Evolutionary conservation across 2,797 vertebrate species (phyloP).

Genomic region (Denticeps clupeoides): DNA sequence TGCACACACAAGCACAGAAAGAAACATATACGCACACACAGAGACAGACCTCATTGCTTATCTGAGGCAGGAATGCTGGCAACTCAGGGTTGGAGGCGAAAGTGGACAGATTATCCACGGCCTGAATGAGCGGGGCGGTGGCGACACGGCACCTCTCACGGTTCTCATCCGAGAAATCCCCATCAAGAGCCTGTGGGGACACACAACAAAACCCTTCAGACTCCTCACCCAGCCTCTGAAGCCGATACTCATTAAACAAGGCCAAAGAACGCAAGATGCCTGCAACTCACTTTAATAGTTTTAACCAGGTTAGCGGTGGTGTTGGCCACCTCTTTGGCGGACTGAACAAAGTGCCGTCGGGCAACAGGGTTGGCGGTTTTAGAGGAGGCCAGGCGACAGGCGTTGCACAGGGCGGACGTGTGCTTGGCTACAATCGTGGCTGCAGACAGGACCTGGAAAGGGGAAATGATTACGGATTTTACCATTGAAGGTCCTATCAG

Average conservation of each 20-base stretch:
- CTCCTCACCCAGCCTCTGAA: neutral
- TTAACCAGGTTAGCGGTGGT: conserved; percentile 98
- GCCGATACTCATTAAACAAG: neutral
- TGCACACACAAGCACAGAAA: neutral
- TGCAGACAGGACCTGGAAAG: conserved; percentile 79
- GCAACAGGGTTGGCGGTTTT: conserved; percentile 95
- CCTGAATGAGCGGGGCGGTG: conserved; percentile 83
- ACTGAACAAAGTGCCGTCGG: conserved; percentile 95
- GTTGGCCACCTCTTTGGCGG: conserved; percentile 97
- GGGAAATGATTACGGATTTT: conserved; percentile 14
- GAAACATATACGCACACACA: neutral
- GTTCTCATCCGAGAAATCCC: conserved; percentile 95
- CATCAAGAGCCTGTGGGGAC: conserved; percentile 71
- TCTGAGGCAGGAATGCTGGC: conserved; percentile 93
- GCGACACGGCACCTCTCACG: conserved; percentile 81
- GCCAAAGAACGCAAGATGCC: too few relatives aligned
- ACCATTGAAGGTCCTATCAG: too few relatives aligned
- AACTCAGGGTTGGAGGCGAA: conserved; percentile 97
- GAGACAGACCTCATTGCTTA: conserved; percentile 86
- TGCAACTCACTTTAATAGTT: conserved; percentile 84
- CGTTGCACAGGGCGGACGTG: conserved; percentile 91
- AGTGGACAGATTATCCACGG: conserved; percentile 89
- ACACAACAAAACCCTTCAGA: conserved; percentile 7
- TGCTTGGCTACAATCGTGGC: conserved; percentile 97
- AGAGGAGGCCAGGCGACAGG: conserved; percentile 91